Percentiles rank a stretch among this genome's conserved stretches.
Conservation (phyloP, 2,113 vertebrate genomes). For the Amia ocellicauda region DNA sequence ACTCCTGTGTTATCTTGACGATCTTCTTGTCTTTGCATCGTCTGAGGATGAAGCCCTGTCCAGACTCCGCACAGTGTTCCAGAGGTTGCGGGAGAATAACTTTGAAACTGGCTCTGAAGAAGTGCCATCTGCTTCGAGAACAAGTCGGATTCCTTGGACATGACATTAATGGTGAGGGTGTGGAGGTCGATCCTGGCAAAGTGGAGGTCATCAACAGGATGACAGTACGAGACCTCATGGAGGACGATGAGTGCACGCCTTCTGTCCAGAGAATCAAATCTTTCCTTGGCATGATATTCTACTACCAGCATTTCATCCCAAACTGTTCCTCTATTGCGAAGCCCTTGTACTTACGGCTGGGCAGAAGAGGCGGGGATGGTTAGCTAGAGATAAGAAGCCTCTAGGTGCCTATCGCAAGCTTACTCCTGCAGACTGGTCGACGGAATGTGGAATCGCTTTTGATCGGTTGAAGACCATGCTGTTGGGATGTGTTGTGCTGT, state of each 20-base stretch:
- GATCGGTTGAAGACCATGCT: neutral
- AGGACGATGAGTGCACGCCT: constrained; percentile 15
- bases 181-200: constrained; percentile 12
- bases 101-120: constrained; percentile 19
- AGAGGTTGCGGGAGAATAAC: constrained; percentile 14
- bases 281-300: constrained; percentile 29
- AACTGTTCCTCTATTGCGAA: constrained; percentile 15
- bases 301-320: constrained; percentile 27
- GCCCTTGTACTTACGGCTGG: constrained; percentile 18
- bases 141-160: constrained; percentile 26
- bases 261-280: constrained; percentile 22
- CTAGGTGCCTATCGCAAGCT: constrained; percentile 5
- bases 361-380: neutral
- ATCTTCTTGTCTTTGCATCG: constrained; percentile 15
- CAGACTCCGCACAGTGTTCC: neutral
- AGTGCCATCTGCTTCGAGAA: constrained; percentile 11
- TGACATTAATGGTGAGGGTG: constrained; percentile 13
- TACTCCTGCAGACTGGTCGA: constrained; percentile 12
- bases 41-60: constrained; percentile 4
- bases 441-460: constrained; percentile 12
- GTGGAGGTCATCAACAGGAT: constrained; percentile 7
- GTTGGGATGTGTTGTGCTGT: constrained; percentile 16
- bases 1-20: constrained; percentile 14
- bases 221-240: neutral
- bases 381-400: neutral